Evolutionary conservation across 1,140 invertebrate species (phyloP).

Genomic region (Nautilus pompilius): DNA sequence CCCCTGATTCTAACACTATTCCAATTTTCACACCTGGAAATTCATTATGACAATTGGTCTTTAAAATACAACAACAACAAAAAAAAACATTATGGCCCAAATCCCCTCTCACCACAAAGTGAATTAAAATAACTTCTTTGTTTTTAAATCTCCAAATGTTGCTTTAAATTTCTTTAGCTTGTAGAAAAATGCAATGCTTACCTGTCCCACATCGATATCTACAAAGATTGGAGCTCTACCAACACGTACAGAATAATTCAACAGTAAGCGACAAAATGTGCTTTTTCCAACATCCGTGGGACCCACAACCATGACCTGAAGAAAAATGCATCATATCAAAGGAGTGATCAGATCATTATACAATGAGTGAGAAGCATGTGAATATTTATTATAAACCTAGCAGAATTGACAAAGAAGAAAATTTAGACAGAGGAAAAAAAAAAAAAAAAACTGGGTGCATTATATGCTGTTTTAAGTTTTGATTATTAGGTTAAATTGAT

Average conservation of each 20-base stretch:
- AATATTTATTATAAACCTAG: neutral
- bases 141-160: no score
- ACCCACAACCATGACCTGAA: conserved; percentile 81
- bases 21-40: no score
- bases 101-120: no score
- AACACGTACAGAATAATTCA: conserved; percentile 71
- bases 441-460: no score
- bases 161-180: no score
- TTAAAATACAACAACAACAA: no score
- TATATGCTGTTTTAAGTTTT: no score
- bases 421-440: neutral
- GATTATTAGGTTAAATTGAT: no score
- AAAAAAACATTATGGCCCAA: no score
- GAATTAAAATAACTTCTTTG: no score
- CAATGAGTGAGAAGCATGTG: neutral
- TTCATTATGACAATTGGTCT: no score
- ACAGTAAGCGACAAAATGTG: conserved; percentile 74
- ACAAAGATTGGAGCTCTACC: conserved; percentile 81
- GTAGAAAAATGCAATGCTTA: conserved; percentile 44
- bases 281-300: conserved; percentile 96
- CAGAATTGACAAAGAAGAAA: neutral
- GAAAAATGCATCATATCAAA: neutral
- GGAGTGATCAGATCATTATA: neutral
- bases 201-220: conserved; percentile 96
- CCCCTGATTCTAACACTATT: no score